Conservation (phyloP, 1,140 invertebrate genomes). For the Mylabris phalerata region DNA sequence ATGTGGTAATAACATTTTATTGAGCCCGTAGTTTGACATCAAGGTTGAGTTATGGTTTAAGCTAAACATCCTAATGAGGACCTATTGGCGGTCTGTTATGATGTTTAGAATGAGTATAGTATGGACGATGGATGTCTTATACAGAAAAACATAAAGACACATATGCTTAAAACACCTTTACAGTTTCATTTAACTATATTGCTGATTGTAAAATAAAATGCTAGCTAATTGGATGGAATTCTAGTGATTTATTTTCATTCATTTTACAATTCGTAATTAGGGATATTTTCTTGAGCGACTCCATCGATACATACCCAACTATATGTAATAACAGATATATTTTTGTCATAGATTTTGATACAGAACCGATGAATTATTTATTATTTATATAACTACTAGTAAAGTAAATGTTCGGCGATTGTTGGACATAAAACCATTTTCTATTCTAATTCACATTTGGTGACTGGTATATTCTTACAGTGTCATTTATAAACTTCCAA, state of each 20-base stretch:
- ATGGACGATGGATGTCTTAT: constrained; percentile 4
- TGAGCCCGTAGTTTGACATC: constrained; percentile 34
- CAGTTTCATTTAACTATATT: constrained; percentile 17
- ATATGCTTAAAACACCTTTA: constrained; percentile 16
- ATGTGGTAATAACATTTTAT: constrained; percentile 33
- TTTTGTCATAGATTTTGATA: too few relatives aligned
- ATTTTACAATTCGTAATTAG: constrained; percentile 14
- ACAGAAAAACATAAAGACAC: constrained; percentile 11
- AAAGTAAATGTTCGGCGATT: constrained; percentile 11
- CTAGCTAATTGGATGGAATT: not conserved
- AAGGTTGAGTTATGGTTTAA: constrained; percentile 33
- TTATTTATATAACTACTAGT: constrained; percentile 10
- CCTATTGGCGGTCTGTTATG: constrained; percentile 31
- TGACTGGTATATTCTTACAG: constrained; percentile 19
- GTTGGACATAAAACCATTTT: constrained; percentile 13
- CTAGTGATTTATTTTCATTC: constrained; percentile 17
- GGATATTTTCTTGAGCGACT: not conserved
- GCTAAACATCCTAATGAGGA: constrained; percentile 37
- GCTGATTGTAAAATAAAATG: constrained; percentile 11
- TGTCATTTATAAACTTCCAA: constrained; percentile 30
- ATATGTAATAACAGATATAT: not conserved
- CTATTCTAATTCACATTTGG: constrained; percentile 27
- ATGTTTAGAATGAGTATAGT: constrained; percentile 13
- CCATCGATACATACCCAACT: not conserved
- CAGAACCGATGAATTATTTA: not conserved